Percentiles rank a stretch among this genome's conserved stretches.
Conservation (phyloP, 2,888 invertebrate species). For the Frankliniella intonsa region DNA sequence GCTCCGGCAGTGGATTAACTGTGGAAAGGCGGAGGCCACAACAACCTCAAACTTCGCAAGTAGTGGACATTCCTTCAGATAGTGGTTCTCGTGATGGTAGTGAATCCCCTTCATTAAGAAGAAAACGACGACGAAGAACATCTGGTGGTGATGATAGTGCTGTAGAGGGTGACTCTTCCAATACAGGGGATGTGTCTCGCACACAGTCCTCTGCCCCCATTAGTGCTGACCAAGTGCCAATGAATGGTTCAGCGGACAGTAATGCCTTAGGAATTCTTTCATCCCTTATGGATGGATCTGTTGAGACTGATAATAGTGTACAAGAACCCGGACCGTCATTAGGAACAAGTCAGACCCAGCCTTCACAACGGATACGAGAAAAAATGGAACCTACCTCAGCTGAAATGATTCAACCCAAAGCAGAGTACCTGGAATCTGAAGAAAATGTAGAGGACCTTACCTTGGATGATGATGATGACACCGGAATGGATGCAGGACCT, state of each 20-base stretch:
- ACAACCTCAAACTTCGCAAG: slow-evolving; percentile 7
- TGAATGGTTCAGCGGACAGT: slow-evolving; percentile 19
- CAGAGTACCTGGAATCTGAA: slow-evolving; percentile 54
- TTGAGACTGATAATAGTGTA: slow-evolving; percentile 24
- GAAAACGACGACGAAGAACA: slow-evolving; percentile 19
- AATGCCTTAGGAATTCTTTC: slow-evolving; percentile 26
- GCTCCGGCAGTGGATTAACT: background rate
- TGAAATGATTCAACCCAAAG: slow-evolving; percentile 9
- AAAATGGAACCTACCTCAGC: slow-evolving; percentile 13
- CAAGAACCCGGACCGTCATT: slow-evolving; percentile 24
- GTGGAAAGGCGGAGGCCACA: slow-evolving; percentile 18
- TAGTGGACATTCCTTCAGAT: slow-evolving; percentile 20
- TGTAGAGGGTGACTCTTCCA: background rate
- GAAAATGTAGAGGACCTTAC: slow-evolving; percentile 81
- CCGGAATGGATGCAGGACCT: slow-evolving; percentile 2
- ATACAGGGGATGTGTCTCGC: background rate
- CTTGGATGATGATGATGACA: slow-evolving; percentile 27
- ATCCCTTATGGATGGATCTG: slow-evolving; percentile 24
- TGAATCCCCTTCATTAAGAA: slow-evolving; percentile 16
- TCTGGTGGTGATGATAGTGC: slow-evolving; percentile 13
- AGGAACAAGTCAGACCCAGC: slow-evolving; percentile 22
- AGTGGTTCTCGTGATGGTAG: slow-evolving; percentile 19
- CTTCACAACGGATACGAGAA: slow-evolving; percentile 23
- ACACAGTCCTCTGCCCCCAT: background rate
- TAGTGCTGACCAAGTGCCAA: slow-evolving; percentile 10